These are phyloP conservation scores for Percina caprodes DNA, from an alignment of 2,113 vertebrate genomes.

Conservation along the genomic window DNA sequence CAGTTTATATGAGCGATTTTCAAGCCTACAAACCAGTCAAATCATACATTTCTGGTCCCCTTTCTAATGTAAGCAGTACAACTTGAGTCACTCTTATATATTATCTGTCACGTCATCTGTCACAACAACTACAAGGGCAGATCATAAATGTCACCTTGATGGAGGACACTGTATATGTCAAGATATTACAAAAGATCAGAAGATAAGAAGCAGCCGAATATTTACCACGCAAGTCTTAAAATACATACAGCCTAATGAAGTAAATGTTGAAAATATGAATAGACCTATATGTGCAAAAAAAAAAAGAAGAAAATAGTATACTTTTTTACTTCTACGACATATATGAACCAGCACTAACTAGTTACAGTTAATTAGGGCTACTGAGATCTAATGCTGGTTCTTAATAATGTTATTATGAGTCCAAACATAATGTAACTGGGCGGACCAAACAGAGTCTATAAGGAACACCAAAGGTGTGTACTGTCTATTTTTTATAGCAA, in stretches of 20 bases:
- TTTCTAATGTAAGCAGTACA: slow-evolving; percentile 42
- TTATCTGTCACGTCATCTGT: slow-evolving; percentile 24
- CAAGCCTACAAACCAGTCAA: slow-evolving; percentile 33
- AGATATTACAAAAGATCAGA: not conserved
- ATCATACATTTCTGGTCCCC: slow-evolving; percentile 53
- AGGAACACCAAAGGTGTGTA: not conserved
- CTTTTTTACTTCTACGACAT: not conserved
- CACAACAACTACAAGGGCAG: not conserved
- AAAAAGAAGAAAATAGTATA: not conserved
- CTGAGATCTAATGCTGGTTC: not conserved
- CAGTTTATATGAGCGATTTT: slow-evolving; percentile 6
- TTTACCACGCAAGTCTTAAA: not conserved
- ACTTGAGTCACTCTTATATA: slow-evolving; percentile 16
- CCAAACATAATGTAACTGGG: not conserved
- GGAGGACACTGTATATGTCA: not conserved
- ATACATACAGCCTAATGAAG: not conserved
- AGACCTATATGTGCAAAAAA: too few species aligned
- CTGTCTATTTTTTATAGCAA: not conserved
- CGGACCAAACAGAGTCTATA: not conserved
- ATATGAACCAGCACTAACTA: not conserved
- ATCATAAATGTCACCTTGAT: slow-evolving; percentile 8
- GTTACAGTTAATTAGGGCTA: not conserved
- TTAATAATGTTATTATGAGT: slow-evolving; percentile 6
- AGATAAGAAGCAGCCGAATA: not conserved
- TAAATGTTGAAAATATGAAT: not conserved